Evolutionary conservation across 2,113 vertebrate genomes (phyloP).

Genomic region (Pao palembangensis): DNA sequence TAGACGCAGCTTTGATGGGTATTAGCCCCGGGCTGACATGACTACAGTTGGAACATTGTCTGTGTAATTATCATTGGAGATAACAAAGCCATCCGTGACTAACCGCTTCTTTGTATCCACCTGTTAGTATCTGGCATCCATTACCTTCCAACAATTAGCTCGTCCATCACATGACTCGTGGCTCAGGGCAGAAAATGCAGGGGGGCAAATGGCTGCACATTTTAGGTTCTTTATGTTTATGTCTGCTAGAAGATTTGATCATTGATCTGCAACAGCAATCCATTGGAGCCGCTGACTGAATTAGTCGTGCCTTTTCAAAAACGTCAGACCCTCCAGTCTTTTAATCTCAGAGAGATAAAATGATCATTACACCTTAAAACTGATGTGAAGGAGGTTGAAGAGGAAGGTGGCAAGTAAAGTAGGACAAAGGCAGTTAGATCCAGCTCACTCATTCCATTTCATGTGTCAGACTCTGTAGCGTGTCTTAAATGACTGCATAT

Average conservation of each 20-base stretch:
- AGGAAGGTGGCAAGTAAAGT: slow-evolving; percentile 51
- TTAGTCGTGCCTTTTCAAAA: neutral
- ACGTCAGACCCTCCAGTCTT: neutral
- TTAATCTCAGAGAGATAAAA: slow-evolving; percentile 42
- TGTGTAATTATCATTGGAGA: slow-evolving; percentile 57
- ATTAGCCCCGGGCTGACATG: slow-evolving; percentile 51
- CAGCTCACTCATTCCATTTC: slow-evolving; percentile 31
- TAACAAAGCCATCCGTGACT: slow-evolving; percentile 50
- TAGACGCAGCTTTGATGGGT: slow-evolving; percentile 29
- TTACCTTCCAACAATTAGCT: slow-evolving; percentile 48
- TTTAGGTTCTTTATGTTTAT: too few relatives aligned
- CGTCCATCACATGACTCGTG: slow-evolving; percentile 26
- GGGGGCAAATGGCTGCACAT: too few relatives aligned
- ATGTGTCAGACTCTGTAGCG: slow-evolving; percentile 1
- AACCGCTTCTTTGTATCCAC: slow-evolving; percentile 51
- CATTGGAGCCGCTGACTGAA: neutral
- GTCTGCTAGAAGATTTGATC: too few relatives aligned
- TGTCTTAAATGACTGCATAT: neutral
- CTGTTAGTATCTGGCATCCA: slow-evolving; percentile 46
- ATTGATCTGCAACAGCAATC: too few relatives aligned
- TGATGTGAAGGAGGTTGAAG: slow-evolving; percentile 30
- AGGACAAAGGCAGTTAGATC: slow-evolving; percentile 58
- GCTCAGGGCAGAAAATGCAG: neutral
- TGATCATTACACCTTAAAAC: slow-evolving; percentile 47
- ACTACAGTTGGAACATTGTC: slow-evolving; percentile 54